Percentiles rank a stretch among this genome's conserved stretches.
Conservation (phyloP, 2,888 invertebrate species). For the Macaria notata region DNA sequence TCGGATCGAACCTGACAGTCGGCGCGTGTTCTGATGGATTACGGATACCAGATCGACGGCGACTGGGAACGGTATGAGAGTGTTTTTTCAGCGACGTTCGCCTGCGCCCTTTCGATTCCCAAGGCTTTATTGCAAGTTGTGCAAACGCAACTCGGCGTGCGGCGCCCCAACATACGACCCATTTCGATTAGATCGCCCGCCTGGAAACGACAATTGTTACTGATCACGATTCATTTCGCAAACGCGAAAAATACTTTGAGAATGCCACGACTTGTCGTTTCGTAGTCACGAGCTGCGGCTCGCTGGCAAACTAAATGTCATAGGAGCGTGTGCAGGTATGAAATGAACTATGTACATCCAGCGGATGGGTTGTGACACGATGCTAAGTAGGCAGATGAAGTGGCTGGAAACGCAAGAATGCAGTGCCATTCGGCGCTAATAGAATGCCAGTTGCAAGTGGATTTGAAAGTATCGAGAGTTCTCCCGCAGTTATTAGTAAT, state of each 20-base stretch:
- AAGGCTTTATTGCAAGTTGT: constrained; percentile 42
- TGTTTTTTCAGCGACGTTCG: constrained; percentile 3
- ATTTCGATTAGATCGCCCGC: constrained; percentile 67
- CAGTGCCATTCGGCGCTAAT: constrained; percentile 22
- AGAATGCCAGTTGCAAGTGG: constrained; percentile 24
- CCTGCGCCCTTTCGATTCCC: constrained; percentile 24
- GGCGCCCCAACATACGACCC: constrained; percentile 50
- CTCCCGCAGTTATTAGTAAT: constrained; percentile 33
- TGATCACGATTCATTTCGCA: constrained; percentile 78
- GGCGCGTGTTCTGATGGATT: constrained; percentile 43
- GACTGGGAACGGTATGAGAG: constrained; percentile 15
- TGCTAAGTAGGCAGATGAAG: constrained; percentile 20
- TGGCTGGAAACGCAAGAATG: constrained; percentile 37
- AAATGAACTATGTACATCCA: constrained; percentile 28
- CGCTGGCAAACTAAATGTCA: constrained; percentile 61
- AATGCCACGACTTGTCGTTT: constrained; percentile 81
- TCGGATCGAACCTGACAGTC: constrained; percentile 54
- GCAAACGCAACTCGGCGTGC: constrained; percentile 45
- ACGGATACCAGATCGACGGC: constrained; percentile 26
- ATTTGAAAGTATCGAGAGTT: constrained; percentile 28
- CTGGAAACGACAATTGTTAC: constrained; percentile 64
- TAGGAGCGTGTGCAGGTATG: constrained; percentile 44
- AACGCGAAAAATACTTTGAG: constrained; percentile 78
- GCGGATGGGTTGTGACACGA: constrained; percentile 37
- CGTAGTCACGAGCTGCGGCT: constrained; percentile 62